These are phyloP conservation scores for Dugesia japonica DNA, from an alignment of 2,888 invertebrate genomes.

Conservation along the genomic window DNA sequence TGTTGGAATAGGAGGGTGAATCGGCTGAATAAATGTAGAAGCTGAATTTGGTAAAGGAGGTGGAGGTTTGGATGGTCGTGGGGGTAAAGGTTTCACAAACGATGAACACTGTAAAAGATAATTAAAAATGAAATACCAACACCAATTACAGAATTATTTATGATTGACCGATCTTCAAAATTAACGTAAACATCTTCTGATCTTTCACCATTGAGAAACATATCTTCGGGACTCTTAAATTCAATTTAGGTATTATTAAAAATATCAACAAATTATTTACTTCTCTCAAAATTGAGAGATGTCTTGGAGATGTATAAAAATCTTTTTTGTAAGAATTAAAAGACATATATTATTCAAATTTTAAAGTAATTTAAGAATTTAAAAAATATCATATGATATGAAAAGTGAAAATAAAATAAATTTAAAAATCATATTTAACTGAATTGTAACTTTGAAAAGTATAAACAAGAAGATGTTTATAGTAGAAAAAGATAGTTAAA, in stretches of 20 bases:
- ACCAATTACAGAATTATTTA: not conserved
- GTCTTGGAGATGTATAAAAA: constrained; percentile 1
- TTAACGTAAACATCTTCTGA: constrained; percentile 1
- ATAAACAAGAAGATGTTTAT: not conserved
- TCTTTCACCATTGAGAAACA: constrained; percentile 7
- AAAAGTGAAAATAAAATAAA: not conserved
- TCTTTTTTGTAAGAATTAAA: constrained; percentile 4
- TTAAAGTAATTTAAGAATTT: no score
- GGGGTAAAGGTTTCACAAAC: not conserved
- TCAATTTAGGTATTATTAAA: not conserved
- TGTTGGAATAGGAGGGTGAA: not conserved
- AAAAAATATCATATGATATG: no score
- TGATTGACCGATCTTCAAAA: not conserved
- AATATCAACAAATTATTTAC: not conserved
- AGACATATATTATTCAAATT: not conserved
- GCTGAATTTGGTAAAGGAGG: constrained; percentile 8
- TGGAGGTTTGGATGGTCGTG: not conserved
- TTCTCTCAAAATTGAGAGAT: not conserved
- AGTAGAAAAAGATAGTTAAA: no score
- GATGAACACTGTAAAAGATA: constrained; percentile 2
- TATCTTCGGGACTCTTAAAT: not conserved
- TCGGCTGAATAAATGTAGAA: not conserved
- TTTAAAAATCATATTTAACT: constrained; percentile 12
- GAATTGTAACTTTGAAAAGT: not conserved
- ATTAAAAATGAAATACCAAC: not conserved